Base-by-base conservation (phyloP, 2,113 vertebrate genomes). In the Rhea americana region DNA sequence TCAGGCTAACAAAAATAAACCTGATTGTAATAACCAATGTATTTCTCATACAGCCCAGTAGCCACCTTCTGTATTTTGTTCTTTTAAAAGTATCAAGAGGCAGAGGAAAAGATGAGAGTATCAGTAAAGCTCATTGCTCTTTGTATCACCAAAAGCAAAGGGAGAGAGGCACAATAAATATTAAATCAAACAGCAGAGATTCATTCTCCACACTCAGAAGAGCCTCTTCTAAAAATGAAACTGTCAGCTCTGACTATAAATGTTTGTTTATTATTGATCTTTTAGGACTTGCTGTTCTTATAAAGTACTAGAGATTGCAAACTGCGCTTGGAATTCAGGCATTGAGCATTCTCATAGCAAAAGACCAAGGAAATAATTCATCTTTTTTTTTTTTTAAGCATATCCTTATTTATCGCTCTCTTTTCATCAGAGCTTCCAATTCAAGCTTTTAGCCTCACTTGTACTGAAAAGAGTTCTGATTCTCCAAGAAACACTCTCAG, bases 211-310 rank as follows among this genome's bases (percentile, higher is more conserved):
- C 35, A 58, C 71, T 83, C 61, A 85, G 55, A 93, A 89, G 84
- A 50, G 41, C 35, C 75, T 71, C 63, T 85, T 92, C 82, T 91
- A 82, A 91, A 96, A 96, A 78, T 67, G 53, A 94, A 91, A 91
- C 71, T 50, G 82, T 91, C 93, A 91, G 86, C 58, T 78, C n/a
- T 90, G 61, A 91, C 88, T 82, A 87, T 63, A 93, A 94, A 93
- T 72, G 41, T 87, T 92, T 96, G 93, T 73, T 95, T 93, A 92
- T 68, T 95, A 92, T 89, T 94, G 90, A 96, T 96, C 87, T 93
- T 93, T 63, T 47, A 82, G 68, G 82, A 91, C 50, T 67, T 65
- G 67, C 65, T 81, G 81, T 58, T 92, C 70, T 88, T 77, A 72
- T 12, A 17, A 85, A 91, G 67, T 67, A 77, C 41, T 55, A 70